A percentile compares a stretch with the other conserved stretches of the same genome.
Conservation (phyloP, 2,797 vertebrate species). For the Synanceia verrucosa region DNA sequence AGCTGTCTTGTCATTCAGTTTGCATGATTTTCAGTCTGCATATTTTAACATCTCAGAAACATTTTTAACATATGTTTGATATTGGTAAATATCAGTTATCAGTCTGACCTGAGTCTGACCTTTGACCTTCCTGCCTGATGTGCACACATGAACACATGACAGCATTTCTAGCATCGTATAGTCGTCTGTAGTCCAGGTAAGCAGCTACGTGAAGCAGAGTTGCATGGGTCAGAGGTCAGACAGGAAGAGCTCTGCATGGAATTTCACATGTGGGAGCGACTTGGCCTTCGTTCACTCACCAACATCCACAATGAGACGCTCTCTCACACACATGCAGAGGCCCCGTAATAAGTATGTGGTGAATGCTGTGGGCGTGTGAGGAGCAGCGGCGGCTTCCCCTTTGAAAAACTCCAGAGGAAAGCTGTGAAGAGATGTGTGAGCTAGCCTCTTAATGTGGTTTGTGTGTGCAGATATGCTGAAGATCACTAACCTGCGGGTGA, state of each 20-base stretch:
- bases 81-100: too few species aligned
- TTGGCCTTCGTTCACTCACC: slow-evolving; percentile 13
- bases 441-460: neutral
- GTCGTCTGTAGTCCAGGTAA: slow-evolving; percentile 1
- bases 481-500: slow-evolving; percentile 94
- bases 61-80: too few species aligned
- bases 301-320: slow-evolving; percentile 15
- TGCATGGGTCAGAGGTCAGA: slow-evolving; percentile 36
- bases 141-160: neutral
- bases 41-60: too few species aligned
- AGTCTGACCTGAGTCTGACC: neutral
- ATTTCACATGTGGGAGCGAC: slow-evolving; percentile 71
- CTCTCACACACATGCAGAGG: slow-evolving; percentile 22
- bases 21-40: too few species aligned
- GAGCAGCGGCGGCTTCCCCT: neutral
- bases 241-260: slow-evolving; percentile 26
- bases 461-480: slow-evolving; percentile 89
- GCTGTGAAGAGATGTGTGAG: neutral
- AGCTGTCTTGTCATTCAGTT: too few species aligned
- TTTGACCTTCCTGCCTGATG: neutral
- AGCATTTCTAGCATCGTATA: neutral
- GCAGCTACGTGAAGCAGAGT: slow-evolving; percentile 7
- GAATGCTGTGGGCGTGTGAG: slow-evolving; percentile 41
- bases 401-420: neutral
- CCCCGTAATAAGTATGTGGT: slow-evolving; percentile 40